Evolutionary conservation across 2,797 vertebrate species (phyloP), one percentile per base, ranked within the genome.

Genomic region (Spinus olivaceus): DNA sequence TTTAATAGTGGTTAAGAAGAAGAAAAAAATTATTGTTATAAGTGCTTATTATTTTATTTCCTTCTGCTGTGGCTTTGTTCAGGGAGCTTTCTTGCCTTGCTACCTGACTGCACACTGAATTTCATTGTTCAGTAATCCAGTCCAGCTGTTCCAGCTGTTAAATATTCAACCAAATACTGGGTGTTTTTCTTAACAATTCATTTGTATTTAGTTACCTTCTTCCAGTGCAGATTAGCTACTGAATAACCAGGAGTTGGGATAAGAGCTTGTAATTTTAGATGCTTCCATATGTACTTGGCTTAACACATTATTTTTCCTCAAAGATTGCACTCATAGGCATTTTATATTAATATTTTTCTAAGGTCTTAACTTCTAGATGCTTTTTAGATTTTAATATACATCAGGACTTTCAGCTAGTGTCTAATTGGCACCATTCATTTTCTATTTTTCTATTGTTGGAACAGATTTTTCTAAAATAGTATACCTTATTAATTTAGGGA

Each of bases 151-250:
- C 69, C 86, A 93, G 92, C 89, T 96, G 86, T 92, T 97, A 92
- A 95, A 95, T 97, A 96, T 93, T 96, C 95, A 94, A 59, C 88
- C 64, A 94, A 90, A 92, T 81, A 78, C 60, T 54, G 69, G 30
- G 54, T 96, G 88, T 94, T 95, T 96, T 97, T 91, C 83, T 96
- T 94, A 95, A 95, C 90, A 88, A 95, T 94, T 96, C 81, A 81
- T 96, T 95, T 92, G 86, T 95, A 94, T 97, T 97, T 95, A 85
- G 92, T 95, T 96, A 90, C 91, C 81, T 90, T 96, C 79, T 86
- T 94, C 47, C 78, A 86, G 86, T 71, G 74, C 90, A 96, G 90
- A 94, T 93, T 95, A 95, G 94, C 94, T 97, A 94, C 94, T 79
- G 92, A 97, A 93, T 94, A 94, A 92, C 77, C 86, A 93, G 77